A percentile compares a stretch with the other conserved stretches of the same genome.
Evolutionary conservation across 2,113 vertebrate species (phyloP).

Genomic region (Phodopus roborovskii): DNA sequence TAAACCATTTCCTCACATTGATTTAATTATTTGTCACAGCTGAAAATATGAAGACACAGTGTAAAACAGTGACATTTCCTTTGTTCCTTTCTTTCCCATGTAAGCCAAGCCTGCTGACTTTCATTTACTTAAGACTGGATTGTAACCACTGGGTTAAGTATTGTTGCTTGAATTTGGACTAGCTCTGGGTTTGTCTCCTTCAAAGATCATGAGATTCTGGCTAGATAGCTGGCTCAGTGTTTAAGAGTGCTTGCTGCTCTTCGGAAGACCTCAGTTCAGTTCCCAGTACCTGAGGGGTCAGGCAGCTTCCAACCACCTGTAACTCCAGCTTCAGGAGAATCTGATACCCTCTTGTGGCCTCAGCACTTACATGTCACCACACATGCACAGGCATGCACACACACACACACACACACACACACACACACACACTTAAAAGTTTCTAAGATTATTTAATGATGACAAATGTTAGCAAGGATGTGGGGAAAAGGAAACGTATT

Average conservation of each 20-base stretch:
- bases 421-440: not conserved
- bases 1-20: not conserved
- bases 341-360: not conserved
- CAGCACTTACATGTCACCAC: not conserved
- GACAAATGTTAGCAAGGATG: not conserved
- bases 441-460: not conserved
- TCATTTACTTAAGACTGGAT: not conserved
- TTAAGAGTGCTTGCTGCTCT: not conserved
- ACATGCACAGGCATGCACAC: not conserved
- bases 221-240: not conserved
- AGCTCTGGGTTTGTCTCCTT: not conserved
- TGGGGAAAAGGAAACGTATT: not conserved
- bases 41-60: not conserved
- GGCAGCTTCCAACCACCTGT: not conserved
- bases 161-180: not conserved
- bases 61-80: not conserved
- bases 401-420: not conserved
- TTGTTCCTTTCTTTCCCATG: too few relatives aligned
- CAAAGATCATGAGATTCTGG: not conserved
- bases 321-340: not conserved
- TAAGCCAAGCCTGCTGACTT: not conserved
- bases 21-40: conserved; percentile 7
- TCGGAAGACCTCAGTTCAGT: not conserved
- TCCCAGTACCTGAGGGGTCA: not conserved
- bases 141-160: not conserved